A percentile compares a stretch with the other conserved stretches of the same genome.
phyloP scores from a whole-genome alignment of 2,797 vertebrate species.

The Danio choprae region DNA sequence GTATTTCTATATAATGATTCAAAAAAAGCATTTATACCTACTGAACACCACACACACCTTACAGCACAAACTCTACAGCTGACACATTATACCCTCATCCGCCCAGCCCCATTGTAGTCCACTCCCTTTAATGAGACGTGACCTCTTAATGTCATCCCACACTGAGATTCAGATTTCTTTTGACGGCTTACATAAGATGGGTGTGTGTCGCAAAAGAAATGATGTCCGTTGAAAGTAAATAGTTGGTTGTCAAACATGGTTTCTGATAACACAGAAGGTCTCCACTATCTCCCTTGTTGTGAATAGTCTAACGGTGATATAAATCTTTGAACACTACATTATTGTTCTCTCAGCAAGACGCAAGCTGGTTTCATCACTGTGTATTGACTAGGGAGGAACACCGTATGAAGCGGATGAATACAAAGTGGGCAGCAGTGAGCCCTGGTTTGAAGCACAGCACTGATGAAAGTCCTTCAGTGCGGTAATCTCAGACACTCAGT shows the following conservation, averaged over 20 bases:
- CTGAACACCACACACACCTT: background rate
- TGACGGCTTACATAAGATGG: background rate
- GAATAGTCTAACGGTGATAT: slow-evolving; percentile 6
- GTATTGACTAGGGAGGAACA: slow-evolving; percentile 9
- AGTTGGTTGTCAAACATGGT: background rate
- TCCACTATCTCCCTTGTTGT: background rate
- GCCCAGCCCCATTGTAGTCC: background rate
- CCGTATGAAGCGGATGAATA: slow-evolving; percentile 27
- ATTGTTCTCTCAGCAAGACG: slow-evolving; percentile 41
- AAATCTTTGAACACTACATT: slow-evolving; percentile 39
- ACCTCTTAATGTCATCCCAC: background rate
- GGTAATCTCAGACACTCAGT: slow-evolving; percentile 41
- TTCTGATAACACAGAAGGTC: slow-evolving; percentile 13
- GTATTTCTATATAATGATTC: background rate
- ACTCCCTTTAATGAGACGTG: background rate
- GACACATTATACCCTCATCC: background rate
- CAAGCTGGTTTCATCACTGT: slow-evolving; percentile 24
- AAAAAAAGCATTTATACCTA: background rate
- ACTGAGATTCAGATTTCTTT: background rate
- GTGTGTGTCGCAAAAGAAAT: background rate
- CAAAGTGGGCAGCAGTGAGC: slow-evolving; percentile 23
- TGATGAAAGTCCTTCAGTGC: slow-evolving; percentile 47
- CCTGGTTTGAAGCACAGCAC: background rate
- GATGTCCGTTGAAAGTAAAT: slow-evolving; percentile 3
- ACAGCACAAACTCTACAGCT: background rate